These are phyloP conservation scores for Mobula hypostoma DNA, from an alignment of 2,113 vertebrate species.

Conservation along the genomic window DNA sequence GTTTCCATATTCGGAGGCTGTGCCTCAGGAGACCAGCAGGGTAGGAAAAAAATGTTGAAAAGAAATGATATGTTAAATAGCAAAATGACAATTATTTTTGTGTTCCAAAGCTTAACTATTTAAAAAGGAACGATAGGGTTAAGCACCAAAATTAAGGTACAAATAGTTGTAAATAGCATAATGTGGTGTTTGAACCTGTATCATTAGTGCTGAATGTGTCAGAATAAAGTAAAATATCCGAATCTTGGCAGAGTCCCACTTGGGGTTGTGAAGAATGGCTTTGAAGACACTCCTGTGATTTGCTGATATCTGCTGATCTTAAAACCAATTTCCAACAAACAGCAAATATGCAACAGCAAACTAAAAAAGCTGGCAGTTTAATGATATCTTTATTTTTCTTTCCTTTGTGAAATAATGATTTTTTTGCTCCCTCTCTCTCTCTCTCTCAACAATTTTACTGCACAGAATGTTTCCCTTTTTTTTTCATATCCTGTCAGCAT, in stretches of 20 bases:
- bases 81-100: not conserved
- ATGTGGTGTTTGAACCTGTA: not conserved
- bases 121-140: not conserved
- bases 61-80: not conserved
- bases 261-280: slow-evolving; percentile 29
- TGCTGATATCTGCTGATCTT: slow-evolving; percentile 65
- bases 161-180: not conserved
- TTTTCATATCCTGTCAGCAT: slow-evolving; percentile 46
- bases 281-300: slow-evolving; percentile 45
- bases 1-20: too few relatives aligned
- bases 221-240: slow-evolving; percentile 26
- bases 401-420: slow-evolving; percentile 27
- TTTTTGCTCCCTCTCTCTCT: slow-evolving; percentile 45
- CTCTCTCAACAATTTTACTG: slow-evolving; percentile 44
- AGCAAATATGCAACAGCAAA: slow-evolving; percentile 52
- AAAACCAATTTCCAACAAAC: slow-evolving; percentile 55
- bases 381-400: slow-evolving; percentile 46
- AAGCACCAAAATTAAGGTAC: not conserved
- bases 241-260: slow-evolving; percentile 13
- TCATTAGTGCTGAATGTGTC: not conserved
- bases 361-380: slow-evolving; percentile 54
- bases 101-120: not conserved
- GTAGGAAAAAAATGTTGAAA: not conserved
- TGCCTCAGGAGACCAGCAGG: not conserved
- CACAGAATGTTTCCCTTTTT: slow-evolving; percentile 46